A percentile compares a stretch with the other conserved stretches of the same genome.
Conservation (phyloP, 2,888 invertebrate genomes). For the Heliconius ethilla region DNA sequence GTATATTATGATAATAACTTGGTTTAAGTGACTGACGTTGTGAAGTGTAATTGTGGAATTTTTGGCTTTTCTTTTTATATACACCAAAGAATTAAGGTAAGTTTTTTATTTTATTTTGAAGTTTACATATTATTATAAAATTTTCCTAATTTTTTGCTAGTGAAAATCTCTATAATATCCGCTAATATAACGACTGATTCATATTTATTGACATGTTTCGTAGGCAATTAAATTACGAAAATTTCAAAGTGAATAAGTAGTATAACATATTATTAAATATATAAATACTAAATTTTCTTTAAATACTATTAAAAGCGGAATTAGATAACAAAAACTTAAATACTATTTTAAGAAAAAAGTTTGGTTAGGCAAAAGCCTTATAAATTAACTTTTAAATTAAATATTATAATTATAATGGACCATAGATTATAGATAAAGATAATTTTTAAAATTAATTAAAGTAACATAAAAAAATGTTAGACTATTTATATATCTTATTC, state of each 20-base stretch:
- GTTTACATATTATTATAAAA: background rate
- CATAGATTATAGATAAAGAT: background rate
- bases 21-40: constrained; percentile 44
- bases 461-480: background rate
- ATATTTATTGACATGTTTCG: background rate
- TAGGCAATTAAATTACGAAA: background rate
- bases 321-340: background rate
- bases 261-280: background rate
- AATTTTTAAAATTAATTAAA: background rate
- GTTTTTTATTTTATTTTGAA: constrained; percentile 43
- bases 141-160: no score
- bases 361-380: background rate
- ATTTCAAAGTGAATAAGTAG: background rate
- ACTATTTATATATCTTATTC: no score
- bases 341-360: background rate
- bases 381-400: background rate
- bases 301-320: background rate
- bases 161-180: no score
- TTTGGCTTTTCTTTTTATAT: constrained; percentile 46
- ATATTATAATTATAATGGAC: background rate
- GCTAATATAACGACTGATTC: no score
- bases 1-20: constrained; percentile 28
- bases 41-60: constrained; percentile 69
- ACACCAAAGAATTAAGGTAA: constrained; percentile 77
- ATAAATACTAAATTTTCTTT: background rate